Conservation (phyloP, 2,888 invertebrate genomes). For the Acronicta aceris region DNA sequence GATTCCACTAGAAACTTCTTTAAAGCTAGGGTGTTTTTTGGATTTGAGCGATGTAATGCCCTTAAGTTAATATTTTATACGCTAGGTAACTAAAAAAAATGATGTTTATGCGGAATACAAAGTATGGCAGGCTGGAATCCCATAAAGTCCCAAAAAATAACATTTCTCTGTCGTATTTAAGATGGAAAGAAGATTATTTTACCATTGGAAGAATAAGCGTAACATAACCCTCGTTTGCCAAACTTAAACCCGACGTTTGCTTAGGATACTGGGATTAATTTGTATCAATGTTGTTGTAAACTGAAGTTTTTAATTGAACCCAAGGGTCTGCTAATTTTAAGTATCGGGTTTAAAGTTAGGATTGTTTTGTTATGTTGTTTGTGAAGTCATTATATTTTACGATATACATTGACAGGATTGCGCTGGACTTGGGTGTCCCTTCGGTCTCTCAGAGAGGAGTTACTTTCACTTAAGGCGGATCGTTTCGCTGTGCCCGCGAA, state of each 20-base stretch:
- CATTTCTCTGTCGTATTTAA: neutral
- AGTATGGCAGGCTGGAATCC: no score
- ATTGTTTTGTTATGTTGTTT: constrained; percentile 2
- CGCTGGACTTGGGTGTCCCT: no score
- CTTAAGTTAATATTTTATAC: no score
- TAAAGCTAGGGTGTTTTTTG: no score
- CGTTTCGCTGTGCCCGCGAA: no score
- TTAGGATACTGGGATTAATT: constrained; percentile 53
- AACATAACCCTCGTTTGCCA: constrained; percentile 36
- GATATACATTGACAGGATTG: neutral
- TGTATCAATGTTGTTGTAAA: constrained; percentile 50
- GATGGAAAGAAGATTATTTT: constrained; percentile 17
- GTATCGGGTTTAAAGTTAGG: neutral
- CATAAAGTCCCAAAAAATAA: no score
- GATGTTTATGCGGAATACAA: no score
- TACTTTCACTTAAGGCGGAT: no score
- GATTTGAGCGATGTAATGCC: no score
- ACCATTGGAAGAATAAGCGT: constrained; percentile 19
- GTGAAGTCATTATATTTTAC: constrained; percentile 4
- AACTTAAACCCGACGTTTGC: constrained; percentile 50
- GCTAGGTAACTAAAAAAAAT: no score
- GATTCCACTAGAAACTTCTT: no score
- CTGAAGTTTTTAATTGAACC: constrained; percentile 52
- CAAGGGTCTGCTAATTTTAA: constrained; percentile 42
- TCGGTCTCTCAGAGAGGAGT: no score